These are phyloP conservation scores for Macropis europaea DNA, from an alignment of 2,888 invertebrate genomes.

Conservation along the genomic window DNA sequence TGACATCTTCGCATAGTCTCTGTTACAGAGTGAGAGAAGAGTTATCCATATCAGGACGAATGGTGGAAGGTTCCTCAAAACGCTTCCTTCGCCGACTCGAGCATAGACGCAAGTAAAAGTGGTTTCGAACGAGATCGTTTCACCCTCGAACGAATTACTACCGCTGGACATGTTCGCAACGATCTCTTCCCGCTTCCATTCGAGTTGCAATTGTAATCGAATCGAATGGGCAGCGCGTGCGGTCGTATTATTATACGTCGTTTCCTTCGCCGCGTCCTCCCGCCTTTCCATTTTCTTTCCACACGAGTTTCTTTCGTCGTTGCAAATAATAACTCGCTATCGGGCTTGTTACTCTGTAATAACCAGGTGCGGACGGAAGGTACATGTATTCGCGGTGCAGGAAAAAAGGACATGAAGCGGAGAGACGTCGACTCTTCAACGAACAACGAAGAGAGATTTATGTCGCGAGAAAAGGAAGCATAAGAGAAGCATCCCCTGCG, in stretches of 20 bases:
- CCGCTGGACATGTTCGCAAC: background rate
- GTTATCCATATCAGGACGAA: too few species aligned
- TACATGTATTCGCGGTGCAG: constrained; percentile 24
- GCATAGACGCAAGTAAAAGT: too few species aligned
- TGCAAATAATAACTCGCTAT: constrained; percentile 54
- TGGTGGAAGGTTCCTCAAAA: too few species aligned
- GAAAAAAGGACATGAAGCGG: constrained; percentile 7
- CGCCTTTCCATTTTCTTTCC: background rate
- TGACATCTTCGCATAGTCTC: too few species aligned
- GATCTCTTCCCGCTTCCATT: background rate
- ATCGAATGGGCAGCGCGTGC: background rate
- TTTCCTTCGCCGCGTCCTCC: background rate
- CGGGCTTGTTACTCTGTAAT: constrained; percentile 43
- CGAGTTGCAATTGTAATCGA: background rate
- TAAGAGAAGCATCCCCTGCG: constrained; percentile 37
- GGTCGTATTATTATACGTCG: background rate
- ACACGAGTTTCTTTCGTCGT: constrained; percentile 21
- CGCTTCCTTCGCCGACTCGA: too few species aligned
- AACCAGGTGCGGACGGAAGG: constrained; percentile 49
- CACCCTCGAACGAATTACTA: background rate
- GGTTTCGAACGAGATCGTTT: constrained; percentile 6
- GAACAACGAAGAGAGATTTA: constrained; percentile 60
- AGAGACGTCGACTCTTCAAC: constrained; percentile 41
- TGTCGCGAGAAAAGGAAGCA: constrained; percentile 46
- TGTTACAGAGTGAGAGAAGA: too few species aligned